phyloP scores from a whole-genome alignment of 2,888 invertebrate species.

The Andrena bicolor region DNA sequence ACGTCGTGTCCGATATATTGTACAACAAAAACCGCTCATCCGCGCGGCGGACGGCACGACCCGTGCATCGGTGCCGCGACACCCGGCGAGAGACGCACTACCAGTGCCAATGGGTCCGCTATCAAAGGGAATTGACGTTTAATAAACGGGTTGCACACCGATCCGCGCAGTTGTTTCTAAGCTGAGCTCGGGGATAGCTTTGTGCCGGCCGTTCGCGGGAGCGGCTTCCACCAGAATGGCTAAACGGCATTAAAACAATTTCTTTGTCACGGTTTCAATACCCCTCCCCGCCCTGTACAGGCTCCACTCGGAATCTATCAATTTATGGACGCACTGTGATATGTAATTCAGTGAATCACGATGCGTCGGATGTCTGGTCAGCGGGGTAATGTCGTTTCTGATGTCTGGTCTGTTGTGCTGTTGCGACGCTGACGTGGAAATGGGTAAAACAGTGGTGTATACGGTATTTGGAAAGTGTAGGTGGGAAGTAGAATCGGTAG shows the following conservation, averaged over 20 bases:
- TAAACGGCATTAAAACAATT: constrained; percentile 14
- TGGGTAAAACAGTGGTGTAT: no score
- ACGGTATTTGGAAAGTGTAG: no score
- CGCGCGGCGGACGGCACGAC: constrained; percentile 6
- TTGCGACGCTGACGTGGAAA: no score
- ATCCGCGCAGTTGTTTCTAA: constrained; percentile 3
- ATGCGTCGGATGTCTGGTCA: background rate
- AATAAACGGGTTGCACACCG: constrained; percentile 33
- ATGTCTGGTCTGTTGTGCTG: no score
- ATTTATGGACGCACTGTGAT: background rate
- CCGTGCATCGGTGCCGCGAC: background rate
- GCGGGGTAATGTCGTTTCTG: background rate
- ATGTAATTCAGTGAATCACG: constrained; percentile 11
- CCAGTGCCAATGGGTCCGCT: constrained; percentile 20
- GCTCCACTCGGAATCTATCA: background rate
- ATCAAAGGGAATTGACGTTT: constrained; percentile 42
- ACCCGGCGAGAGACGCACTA: constrained; percentile 3
- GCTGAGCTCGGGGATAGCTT: background rate
- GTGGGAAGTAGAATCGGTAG: no score
- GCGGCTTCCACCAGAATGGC: background rate
- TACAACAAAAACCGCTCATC: constrained; percentile 37
- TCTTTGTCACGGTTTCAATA: constrained; percentile 8
- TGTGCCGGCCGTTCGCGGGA: constrained; percentile 2
- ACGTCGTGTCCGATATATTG: constrained; percentile 29
- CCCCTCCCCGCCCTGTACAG: background rate